Conservation (phyloP, 2,113 vertebrate species). For the Pica pica region DNA sequence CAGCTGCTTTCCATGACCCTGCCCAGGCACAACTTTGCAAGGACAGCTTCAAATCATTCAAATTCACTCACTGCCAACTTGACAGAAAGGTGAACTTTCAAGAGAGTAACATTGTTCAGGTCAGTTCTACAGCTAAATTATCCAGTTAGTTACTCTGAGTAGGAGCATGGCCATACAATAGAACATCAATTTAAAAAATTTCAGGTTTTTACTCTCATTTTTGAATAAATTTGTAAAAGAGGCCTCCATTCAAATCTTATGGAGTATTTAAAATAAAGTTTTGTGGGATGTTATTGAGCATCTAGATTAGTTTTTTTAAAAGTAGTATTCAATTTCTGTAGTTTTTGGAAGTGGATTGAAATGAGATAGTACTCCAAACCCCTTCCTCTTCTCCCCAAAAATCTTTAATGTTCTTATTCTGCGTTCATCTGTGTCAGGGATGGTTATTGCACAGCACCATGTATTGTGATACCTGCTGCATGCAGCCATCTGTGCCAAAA, state of each 20-base stretch:
- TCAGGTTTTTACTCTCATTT: background rate
- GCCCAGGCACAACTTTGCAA: background rate
- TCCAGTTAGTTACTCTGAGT: background rate
- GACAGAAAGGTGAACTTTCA: constrained; percentile 26
- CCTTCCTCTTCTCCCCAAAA: background rate
- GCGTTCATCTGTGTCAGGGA: background rate
- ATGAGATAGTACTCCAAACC: background rate
- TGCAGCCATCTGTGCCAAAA: background rate
- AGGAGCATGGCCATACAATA: background rate
- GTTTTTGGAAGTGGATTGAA: background rate
- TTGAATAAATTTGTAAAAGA: background rate
- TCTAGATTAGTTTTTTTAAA: background rate
- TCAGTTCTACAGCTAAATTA: constrained; percentile 13
- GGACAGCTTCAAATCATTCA: background rate
- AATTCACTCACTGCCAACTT: constrained; percentile 3
- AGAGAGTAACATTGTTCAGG: background rate
- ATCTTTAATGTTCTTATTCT: background rate
- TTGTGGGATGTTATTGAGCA: background rate
- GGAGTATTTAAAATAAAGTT: background rate
- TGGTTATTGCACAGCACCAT: background rate
- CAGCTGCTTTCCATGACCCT: background rate
- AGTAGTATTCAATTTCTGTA: background rate
- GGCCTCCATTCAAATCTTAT: background rate
- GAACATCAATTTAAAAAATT: background rate
- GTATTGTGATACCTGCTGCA: background rate